Conservation (phyloP, 2,797 vertebrate species). For the Lepilemur ruficaudatus region DNA sequence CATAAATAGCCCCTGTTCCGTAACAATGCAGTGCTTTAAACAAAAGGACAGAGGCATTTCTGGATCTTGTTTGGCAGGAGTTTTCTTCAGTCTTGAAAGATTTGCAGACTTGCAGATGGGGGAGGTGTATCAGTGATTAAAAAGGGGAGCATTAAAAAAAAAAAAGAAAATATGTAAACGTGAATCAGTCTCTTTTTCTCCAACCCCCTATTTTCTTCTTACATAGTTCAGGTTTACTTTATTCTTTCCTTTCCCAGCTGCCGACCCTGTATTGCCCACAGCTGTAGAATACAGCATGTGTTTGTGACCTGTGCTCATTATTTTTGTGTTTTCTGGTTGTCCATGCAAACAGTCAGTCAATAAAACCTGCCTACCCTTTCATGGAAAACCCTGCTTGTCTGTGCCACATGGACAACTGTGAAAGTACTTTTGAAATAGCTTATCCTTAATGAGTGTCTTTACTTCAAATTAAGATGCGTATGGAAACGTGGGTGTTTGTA, state of each 20-base stretch:
- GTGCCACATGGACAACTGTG: background rate
- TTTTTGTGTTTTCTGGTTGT: background rate
- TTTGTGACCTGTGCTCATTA: background rate
- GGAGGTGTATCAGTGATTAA: background rate
- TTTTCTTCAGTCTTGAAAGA: background rate
- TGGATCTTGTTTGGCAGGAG: background rate
- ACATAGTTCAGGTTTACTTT: background rate
- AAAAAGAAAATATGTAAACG: background rate
- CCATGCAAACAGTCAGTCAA: background rate
- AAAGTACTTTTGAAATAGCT: conserved; percentile 25
- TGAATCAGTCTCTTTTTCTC: background rate
- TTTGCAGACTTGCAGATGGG: background rate
- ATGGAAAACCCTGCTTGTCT: background rate
- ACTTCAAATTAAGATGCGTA: background rate
- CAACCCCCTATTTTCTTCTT: background rate
- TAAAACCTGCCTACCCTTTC: background rate
- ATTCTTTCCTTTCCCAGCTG: background rate
- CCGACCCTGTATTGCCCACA: background rate
- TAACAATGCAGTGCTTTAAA: background rate
- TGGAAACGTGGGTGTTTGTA: background rate
- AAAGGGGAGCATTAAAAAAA: background rate
- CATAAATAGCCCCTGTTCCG: background rate
- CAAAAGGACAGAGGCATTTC: background rate
- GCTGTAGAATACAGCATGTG: background rate
- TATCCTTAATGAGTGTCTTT: background rate